Conservation (phyloP, 2,888 invertebrate genomes). For the Hermaeophaga mercurialis region DNA sequence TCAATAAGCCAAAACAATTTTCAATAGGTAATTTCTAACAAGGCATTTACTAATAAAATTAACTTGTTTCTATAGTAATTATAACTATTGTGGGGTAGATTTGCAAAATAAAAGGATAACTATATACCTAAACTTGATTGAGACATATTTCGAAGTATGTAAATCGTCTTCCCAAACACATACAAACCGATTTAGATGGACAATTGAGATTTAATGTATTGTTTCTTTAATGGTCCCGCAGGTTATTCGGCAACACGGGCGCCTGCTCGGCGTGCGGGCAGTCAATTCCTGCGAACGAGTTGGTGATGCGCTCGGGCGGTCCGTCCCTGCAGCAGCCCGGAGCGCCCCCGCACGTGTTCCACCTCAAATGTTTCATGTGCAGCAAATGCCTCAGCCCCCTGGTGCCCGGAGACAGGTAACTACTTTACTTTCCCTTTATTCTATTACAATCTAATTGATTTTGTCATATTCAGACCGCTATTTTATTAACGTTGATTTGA, state of each 20-base stretch:
- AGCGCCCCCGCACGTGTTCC: constrained; percentile 79
- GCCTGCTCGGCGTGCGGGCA: constrained; percentile 91
- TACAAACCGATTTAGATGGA: too few relatives aligned
- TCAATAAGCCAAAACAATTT: too few relatives aligned
- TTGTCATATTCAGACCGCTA: constrained; percentile 3
- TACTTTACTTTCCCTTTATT: too few relatives aligned
- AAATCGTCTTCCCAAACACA: too few relatives aligned
- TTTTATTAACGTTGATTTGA: background rate
- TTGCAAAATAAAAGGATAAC: too few relatives aligned
- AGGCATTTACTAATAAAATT: too few relatives aligned
- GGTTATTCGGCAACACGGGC: constrained; percentile 89
- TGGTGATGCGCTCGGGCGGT: constrained; percentile 85
- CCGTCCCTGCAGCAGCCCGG: constrained; percentile 61
- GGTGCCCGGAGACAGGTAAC: constrained; percentile 76
- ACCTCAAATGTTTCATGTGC: constrained; percentile 95
- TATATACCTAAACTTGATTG: too few relatives aligned
- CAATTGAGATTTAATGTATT: constrained; percentile 50
- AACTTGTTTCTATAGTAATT: too few relatives aligned
- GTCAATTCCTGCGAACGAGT: constrained; percentile 90
- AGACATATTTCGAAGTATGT: too few relatives aligned
- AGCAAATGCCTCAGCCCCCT: constrained; percentile 90
- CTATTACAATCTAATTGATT: constrained; percentile 12
- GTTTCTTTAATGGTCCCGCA: constrained; percentile 60
- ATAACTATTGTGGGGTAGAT: too few relatives aligned
- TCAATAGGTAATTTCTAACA: too few relatives aligned